Conservation (phyloP, 2,888 invertebrate species). For the Globia sparganii region DNA sequence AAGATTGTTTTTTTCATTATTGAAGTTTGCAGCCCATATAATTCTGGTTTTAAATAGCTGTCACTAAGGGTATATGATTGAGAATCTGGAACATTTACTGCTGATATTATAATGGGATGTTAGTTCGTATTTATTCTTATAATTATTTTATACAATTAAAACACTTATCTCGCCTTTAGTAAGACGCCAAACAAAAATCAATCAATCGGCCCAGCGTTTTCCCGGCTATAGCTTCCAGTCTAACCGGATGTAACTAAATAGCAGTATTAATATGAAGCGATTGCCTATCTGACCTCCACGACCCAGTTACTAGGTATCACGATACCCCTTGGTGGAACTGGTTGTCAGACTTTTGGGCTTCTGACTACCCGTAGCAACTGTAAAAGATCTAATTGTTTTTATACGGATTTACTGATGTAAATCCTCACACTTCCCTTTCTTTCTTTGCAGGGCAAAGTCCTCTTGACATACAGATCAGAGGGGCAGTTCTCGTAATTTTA, state of each 20-base stretch:
- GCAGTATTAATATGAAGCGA: background rate
- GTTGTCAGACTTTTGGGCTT: background rate
- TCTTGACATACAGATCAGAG: too few species aligned
- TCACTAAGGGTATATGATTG: background rate
- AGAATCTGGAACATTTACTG: background rate
- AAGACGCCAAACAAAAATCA: background rate
- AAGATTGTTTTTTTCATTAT: background rate
- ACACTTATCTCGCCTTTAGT: background rate
- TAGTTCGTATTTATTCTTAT: background rate
- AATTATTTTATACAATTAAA: background rate
- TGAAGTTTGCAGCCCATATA: background rate
- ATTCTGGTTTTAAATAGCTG: background rate
- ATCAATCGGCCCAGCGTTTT: background rate
- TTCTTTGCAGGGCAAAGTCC: too few species aligned
- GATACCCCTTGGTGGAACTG: background rate
- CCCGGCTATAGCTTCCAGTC: background rate
- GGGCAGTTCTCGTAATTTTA: too few species aligned
- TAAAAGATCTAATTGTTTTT: too few species aligned
- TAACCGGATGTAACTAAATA: background rate
- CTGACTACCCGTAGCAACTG: background rate
- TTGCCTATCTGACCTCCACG: background rate
- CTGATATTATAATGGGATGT: background rate
- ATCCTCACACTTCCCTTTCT: too few species aligned
- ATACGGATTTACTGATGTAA: too few species aligned
- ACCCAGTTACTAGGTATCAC: background rate